These are phyloP conservation scores for Lordiphosa andalusiaca DNA, from an alignment of 2,888 invertebrate genomes.

Conservation along the genomic window DNA sequence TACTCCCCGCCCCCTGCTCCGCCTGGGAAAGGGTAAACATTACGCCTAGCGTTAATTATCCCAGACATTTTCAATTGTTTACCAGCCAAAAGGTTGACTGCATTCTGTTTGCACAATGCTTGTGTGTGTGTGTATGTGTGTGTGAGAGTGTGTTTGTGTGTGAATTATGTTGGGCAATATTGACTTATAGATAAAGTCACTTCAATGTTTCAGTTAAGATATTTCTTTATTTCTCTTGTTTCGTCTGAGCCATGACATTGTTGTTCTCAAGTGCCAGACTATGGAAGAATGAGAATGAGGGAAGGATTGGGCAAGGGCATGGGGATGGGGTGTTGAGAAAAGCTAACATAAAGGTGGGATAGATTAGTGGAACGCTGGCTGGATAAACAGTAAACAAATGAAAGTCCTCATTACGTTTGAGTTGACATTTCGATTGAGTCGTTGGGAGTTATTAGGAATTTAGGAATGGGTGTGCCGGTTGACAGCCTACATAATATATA, in stretches of 20 bases:
- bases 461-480: no score
- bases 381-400: no score
- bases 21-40: conserved; percentile 24
- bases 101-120: conserved; percentile 68
- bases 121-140: conserved; percentile 30
- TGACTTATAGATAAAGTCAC: conserved; percentile 43
- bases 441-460: no score
- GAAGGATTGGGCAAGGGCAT: background rate
- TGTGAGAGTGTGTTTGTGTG: conserved; percentile 29
- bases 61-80: conserved; percentile 36
- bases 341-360: conserved; percentile 41
- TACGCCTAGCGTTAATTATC: conserved; percentile 55
- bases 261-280: conserved; percentile 20
- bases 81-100: conserved; percentile 54
- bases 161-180: conserved; percentile 70
- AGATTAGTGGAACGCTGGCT: conserved; percentile 40
- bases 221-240: conserved; percentile 28
- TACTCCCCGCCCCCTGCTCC: conserved; percentile 9
- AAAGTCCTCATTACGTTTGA: background rate
- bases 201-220: conserved; percentile 40
- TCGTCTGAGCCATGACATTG: conserved; percentile 32
- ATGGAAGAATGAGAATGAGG: conserved; percentile 13
- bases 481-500: no score
- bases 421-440: no score
- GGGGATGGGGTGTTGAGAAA: conserved; percentile 15